Evolutionary conservation across 2,888 invertebrate genomes (phyloP), one percentile per base, ranked within the genome.

Genomic region (Pyrochroa serraticornis): DNA sequence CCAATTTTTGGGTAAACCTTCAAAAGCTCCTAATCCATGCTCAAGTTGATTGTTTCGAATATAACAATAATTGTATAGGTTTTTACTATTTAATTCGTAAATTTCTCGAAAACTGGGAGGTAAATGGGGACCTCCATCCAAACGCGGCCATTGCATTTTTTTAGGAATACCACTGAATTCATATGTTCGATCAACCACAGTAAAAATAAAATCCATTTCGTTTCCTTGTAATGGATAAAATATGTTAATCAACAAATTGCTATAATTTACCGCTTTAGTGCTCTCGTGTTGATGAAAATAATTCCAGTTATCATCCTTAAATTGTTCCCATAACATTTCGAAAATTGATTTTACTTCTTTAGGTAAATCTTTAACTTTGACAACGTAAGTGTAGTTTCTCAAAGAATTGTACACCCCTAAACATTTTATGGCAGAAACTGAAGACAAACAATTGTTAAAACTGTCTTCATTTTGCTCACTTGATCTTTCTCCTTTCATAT

Each of bases 331-430:
- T 10, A 48, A 53, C 8, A 35, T 34, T n/a, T 22, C 5, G 1
- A 60, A 14, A 6, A 31, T 52, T 33, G 45, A 50, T 39, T 63
- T 59, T 42, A 63, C 63, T 58, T 65, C 60, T 5, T 50, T 54
- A 14, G 69, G 64, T 59, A 75, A 72, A 66, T 77, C 71, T 33
- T 60, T 68, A 34, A 71, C 56, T n/a, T 63, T 58, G 1, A 77
- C 51, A 33, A 75, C 69, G 22, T 71, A 61, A 1, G 65, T 73
- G 60, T 76, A 79, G 14, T 78, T 76, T 13, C 75, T 74, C 51
- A 49, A 7, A 66, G 33, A 34, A 64, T 59, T 37, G 70, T 38
- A 60, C 57, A 43, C 62, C 55, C 12, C 71, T 71, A 12, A 59
- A 65, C 2, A 54, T 65, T 32, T 68, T 72, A 39, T 52, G 61